phyloP scores from a whole-genome alignment of 92 coral and sea anemone genomes.

The Siderastrea siderea region DNA sequence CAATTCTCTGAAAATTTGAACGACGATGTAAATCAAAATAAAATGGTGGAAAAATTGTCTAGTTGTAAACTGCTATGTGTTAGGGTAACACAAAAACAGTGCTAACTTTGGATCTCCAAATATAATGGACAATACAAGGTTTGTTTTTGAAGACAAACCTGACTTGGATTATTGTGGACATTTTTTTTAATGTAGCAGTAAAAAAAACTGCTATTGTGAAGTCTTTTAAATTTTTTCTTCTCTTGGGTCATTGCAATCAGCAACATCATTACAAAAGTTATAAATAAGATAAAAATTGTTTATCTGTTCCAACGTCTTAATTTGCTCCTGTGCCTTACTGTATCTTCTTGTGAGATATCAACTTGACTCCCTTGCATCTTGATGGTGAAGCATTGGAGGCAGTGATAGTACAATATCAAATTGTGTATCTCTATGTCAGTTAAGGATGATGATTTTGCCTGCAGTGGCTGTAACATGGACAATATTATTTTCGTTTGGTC shows the following conservation, averaged over 20 bases:
- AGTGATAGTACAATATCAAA: too few relatives aligned
- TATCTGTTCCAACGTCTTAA: constrained; percentile 4
- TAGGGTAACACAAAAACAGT: too few relatives aligned
- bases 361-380: constrained; percentile 1
- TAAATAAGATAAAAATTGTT: constrained; percentile 53
- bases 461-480: neutral
- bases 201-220: neutral
- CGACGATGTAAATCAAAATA: neutral
- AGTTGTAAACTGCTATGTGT: neutral
- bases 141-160: neutral
- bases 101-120: constrained; percentile 1
- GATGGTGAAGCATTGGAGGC: neutral
- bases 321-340: neutral
- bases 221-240: neutral
- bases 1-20: constrained; percentile 1
- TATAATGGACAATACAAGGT: neutral
- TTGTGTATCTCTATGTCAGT: neutral
- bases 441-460: neutral
- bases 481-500: neutral
- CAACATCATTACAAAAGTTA: constrained; percentile 53
- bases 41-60: neutral
- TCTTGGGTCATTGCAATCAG: constrained; percentile 28
- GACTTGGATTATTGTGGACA: neutral
- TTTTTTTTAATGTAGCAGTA: neutral
- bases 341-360: neutral